These are phyloP conservation scores for Macroglossus sobrinus DNA, from an alignment of 2,113 vertebrate genomes.

Conservation along the genomic window DNA sequence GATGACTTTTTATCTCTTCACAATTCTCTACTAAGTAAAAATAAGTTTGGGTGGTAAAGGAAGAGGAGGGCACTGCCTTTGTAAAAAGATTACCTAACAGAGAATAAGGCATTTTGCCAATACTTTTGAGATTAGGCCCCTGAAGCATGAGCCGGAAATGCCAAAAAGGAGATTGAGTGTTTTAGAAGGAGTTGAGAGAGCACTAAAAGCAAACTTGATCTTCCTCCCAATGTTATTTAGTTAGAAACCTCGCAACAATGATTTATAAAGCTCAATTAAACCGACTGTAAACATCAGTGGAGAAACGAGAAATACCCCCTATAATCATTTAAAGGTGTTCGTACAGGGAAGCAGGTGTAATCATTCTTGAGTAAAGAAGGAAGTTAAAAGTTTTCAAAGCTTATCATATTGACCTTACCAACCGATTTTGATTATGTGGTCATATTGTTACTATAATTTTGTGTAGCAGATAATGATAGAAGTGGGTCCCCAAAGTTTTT, in stretches of 20 bases:
- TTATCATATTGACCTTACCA: background rate
- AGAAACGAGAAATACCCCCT: background rate
- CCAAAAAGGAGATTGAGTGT: background rate
- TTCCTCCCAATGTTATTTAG: background rate
- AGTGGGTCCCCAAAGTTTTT: background rate
- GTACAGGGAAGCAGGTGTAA: background rate
- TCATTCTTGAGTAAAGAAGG: slow-evolving; percentile 25
- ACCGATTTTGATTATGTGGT: background rate
- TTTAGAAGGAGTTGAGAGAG: background rate
- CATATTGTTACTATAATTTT: background rate
- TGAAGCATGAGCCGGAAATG: background rate
- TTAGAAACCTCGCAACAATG: background rate
- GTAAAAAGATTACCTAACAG: background rate
- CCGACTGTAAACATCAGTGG: background rate
- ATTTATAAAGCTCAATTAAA: background rate
- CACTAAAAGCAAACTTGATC: background rate
- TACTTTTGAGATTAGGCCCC: background rate
- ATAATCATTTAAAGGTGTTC: background rate
- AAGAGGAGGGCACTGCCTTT: background rate
- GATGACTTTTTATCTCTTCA: background rate
- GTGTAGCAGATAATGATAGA: background rate
- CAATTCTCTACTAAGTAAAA: background rate
- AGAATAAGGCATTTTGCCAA: background rate
- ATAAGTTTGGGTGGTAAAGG: background rate
- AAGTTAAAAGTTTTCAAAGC: background rate